Evolutionary conservation across 2,888 invertebrate species (phyloP), one percentile per base, ranked within the genome.

Genomic region (Apoda limacodes): DNA sequence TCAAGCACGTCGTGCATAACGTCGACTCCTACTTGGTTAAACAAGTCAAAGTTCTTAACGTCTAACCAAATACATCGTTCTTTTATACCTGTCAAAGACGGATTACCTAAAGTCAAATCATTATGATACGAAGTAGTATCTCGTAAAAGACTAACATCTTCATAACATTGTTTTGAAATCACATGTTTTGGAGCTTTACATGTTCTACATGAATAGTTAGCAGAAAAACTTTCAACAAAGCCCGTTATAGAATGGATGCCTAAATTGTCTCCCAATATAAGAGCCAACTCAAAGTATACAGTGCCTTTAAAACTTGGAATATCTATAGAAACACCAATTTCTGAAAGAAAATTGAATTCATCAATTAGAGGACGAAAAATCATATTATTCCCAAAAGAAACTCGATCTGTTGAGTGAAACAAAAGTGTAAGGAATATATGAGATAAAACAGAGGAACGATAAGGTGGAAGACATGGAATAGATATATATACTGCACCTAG

Each of bases 1-100:
- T 41, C 40, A 1, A 43, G 14, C 7, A 34, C 20, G 14, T 43
- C 42, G 22, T 43, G 40, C 35, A 43, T 35, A 2, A 25, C 13
- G 9, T 43, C 43, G 2, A 43, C 35, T 2, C 32, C 40, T 10
- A 41, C 30, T 7, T 40, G 34, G 5, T 43, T 28, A 24, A 39
- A 40, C 9, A 43, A 21, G 32, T 32, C 26, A 25, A 43, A 43
- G n/a, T 29, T 12, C 7, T 27, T 28, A 4, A 43, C 22, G 9
- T 12, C 6, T 7, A 39, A 11, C 40, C 39, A 40, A 5, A 30
- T 24, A 25, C 40, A 39, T 28, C 35, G 27, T 7, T 28, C 22
- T 22, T 28, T 28, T 2, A 28, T 5, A 6, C 28, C 28, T 4
- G 28, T 13, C 3, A 6, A 13, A 6, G 9, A 6, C 9, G 22